Conservation (phyloP, 2,797 vertebrate genomes). For the Crenuchus spilurus region DNA sequence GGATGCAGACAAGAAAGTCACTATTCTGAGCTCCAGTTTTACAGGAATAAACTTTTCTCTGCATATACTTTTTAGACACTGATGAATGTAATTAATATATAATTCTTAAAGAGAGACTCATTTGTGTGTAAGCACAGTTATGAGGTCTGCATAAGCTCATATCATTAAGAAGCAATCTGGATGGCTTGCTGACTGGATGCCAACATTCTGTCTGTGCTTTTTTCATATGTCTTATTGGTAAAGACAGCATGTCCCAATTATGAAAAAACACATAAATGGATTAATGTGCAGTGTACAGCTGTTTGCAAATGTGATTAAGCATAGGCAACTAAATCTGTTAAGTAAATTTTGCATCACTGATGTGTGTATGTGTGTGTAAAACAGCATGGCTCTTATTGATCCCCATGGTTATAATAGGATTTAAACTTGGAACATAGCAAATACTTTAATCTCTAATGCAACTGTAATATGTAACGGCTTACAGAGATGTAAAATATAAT, state of each 20-base stretch:
- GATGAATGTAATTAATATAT: conserved; percentile 2
- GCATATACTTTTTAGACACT: not conserved
- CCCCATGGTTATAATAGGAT: not conserved
- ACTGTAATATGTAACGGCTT: not conserved
- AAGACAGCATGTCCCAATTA: not conserved
- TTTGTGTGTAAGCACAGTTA: not conserved
- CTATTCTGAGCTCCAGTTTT: not conserved
- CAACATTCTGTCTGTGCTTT: not conserved
- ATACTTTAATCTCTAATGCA: not conserved
- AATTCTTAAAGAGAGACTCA: not conserved
- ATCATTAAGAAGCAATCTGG: not conserved
- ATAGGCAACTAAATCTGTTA: not conserved
- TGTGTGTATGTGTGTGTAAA: not conserved
- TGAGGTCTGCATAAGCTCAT: not conserved
- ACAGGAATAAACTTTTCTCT: not conserved
- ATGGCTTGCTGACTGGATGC: not conserved
- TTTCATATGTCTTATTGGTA: not conserved
- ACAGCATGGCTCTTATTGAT: not conserved
- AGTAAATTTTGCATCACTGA: not conserved
- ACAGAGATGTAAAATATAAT: too few species aligned
- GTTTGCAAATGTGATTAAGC: conserved; percentile 4
- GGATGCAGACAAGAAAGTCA: too few species aligned
- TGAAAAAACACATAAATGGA: conserved; percentile 2
- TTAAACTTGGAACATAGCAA: not conserved
- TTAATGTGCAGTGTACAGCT: not conserved